A percentile compares a stretch with the other conserved stretches of the same genome.
phyloP scores from a whole-genome alignment of 2,888 invertebrate genomes.

The Loripinus fragilis region DNA sequence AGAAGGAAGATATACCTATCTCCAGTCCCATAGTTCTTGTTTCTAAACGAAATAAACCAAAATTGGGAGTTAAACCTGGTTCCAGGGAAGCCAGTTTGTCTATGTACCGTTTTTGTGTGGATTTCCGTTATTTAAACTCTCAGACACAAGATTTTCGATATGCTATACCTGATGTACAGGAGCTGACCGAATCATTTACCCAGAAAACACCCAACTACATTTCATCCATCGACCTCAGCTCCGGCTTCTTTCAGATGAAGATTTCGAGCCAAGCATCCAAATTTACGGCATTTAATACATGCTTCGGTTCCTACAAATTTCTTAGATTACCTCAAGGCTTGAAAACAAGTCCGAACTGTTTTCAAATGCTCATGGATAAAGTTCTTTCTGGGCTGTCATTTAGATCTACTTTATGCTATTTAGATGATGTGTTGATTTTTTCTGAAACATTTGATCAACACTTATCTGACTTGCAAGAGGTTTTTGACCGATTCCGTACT shows the following conservation, averaged over 20 bases:
- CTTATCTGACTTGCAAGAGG: conserved; percentile 30
- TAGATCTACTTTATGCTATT: conserved; percentile 36
- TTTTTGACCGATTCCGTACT: conserved; percentile 16
- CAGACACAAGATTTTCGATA: conserved; percentile 36
- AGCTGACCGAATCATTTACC: conserved; percentile 6
- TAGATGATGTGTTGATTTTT: conserved; percentile 43
- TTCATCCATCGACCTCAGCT: too few species aligned
- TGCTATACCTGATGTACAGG: conserved; percentile 31
- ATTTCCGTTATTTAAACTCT: conserved; percentile 37
- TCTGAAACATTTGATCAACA: conserved; percentile 39
- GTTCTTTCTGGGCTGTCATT: conserved; percentile 36
- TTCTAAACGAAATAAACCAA: conserved; percentile 30
- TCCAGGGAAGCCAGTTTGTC: conserved; percentile 29
- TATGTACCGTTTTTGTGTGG: conserved; percentile 30
- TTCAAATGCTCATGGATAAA: conserved; percentile 43
- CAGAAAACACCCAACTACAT: conserved; percentile 3
- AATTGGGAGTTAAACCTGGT: not conserved
- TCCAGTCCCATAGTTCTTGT: conserved; percentile 46
- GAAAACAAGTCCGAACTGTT: conserved; percentile 35
- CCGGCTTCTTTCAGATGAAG: conserved; percentile 42
- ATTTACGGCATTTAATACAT: conserved; percentile 33
- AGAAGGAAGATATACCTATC: conserved; percentile 40
- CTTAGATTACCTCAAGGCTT: conserved; percentile 37
- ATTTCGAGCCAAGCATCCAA: conserved; percentile 11
- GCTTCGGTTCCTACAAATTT: too few species aligned